Base-by-base conservation (phyloP, 2,888 invertebrate genomes). In the Chaitophorus viminalis region DNA sequence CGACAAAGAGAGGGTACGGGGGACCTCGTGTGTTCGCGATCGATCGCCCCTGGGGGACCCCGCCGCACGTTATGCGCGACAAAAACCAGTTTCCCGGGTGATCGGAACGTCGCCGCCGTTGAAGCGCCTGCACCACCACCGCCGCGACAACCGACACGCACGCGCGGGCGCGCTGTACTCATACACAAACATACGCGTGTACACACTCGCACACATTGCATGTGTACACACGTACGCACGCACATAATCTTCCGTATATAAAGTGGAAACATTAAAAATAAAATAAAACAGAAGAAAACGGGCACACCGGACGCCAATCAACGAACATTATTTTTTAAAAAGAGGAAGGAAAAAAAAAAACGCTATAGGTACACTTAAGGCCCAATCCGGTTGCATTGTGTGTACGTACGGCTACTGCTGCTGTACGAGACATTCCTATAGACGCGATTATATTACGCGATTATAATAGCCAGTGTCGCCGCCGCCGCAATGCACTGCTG, bases 41-140 rank as follows among this genome's bases (percentile, higher is more conserved):
- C 70, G 36, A 78, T 78, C 70, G 72, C 72, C 86, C 86, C 36
- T 52, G 78, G 86, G 86, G 78, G 33, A 70, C 83, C 60, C 65
- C 75, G 60, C 70, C 65, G 60, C 70, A 52, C 79, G 86, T 60
- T 83, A 31, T n/a, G 39, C 36, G 87, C 81, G 78, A 87, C 87
- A 75, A 87, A 87, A 87, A 87, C 87, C 87, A 81, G 87, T 87
- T 87, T 86, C 29, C 54, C 77, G n/a, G 70, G 78, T 54, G 86
- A 78, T 72, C 86, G 85, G 85, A 85, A 77, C 70, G 79, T 72
- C 78, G 82, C n/a, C 70, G n/a, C 52, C 77, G 77, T 29, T 25
- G n/a, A 46, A 17, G 21, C 76, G 52, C 52, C 65, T 14, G 65
- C 29, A 33, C 83, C 72, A 65, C 76, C 84, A 39, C 75, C 54